Conservation (phyloP, 1,140 invertebrate species). For the Papilio polyxenes region DNA sequence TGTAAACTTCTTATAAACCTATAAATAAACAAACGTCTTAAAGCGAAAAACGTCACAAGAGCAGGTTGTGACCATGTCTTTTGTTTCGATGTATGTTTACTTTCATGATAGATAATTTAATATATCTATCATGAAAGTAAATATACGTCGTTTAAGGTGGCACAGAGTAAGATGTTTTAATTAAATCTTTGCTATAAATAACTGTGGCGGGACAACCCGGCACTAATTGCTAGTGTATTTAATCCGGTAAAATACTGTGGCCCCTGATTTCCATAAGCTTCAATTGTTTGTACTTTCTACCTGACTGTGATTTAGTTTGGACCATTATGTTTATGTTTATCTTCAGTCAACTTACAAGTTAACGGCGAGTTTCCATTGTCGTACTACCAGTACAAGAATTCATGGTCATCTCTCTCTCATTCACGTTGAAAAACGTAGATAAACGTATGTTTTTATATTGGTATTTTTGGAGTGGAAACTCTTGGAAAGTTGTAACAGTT, state of each 20-base stretch:
- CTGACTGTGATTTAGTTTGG: slow-evolving; percentile 72
- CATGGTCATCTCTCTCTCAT: no score
- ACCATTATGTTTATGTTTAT: slow-evolving; percentile 62
- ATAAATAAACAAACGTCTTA: neutral
- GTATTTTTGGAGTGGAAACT: no score
- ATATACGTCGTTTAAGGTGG: slow-evolving; percentile 60
- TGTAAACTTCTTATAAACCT: no score
- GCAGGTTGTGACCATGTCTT: slow-evolving; percentile 43
- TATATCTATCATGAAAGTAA: slow-evolving; percentile 55
- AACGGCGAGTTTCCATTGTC: no score
- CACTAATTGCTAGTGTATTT: slow-evolving; percentile 80
- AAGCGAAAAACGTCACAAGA: neutral
- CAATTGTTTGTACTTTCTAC: slow-evolving; percentile 75
- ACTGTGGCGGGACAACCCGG: slow-evolving; percentile 64
- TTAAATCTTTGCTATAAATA: slow-evolving; percentile 79
- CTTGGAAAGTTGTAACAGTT: no score
- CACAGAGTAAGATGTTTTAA: slow-evolving; percentile 79
- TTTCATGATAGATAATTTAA: slow-evolving; percentile 41
- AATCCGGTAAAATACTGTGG: slow-evolving; percentile 77
- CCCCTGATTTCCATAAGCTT: slow-evolving; percentile 79
- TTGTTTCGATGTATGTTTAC: slow-evolving; percentile 55
- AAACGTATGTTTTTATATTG: no score
- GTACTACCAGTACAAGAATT: no score
- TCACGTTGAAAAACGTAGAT: no score
- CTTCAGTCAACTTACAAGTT: slow-evolving; percentile 48